These are phyloP conservation scores for Pseudochirops cupreus DNA, from an alignment of 2,797 vertebrate species.

Conservation along the genomic window DNA sequence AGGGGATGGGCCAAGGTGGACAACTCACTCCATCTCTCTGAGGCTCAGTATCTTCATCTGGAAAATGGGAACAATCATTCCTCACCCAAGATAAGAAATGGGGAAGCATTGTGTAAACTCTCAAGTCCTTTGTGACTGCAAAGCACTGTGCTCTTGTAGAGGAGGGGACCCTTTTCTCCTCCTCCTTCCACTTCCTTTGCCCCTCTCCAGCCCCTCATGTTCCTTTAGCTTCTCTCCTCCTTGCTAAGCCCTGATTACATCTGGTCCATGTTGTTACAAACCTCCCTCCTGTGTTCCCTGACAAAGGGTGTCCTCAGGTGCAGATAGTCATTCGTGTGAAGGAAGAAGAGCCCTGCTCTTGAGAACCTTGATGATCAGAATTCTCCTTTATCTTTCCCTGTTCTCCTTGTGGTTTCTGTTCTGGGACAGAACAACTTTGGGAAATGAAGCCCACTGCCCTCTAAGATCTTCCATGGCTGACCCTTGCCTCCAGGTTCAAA, in stretches of 20 bases:
- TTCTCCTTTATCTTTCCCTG: constrained; percentile 19
- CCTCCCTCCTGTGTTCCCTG: too few relatives aligned
- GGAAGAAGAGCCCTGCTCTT: constrained; percentile 39
- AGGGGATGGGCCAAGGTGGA: too few relatives aligned
- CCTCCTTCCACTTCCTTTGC: constrained; percentile 24
- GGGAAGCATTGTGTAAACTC: too few relatives aligned
- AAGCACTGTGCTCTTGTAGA: too few relatives aligned
- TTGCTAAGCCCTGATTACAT: constrained; percentile 47
- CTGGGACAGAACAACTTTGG: constrained; percentile 2
- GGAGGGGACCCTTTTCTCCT: too few relatives aligned
- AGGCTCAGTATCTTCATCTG: too few relatives aligned
- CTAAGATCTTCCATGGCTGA: background rate
- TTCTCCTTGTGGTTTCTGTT: constrained; percentile 39
- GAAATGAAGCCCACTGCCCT: background rate
- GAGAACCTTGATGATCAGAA: constrained; percentile 43
- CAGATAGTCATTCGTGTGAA: constrained; percentile 13
- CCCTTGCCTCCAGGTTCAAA: background rate
- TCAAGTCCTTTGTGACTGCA: too few relatives aligned
- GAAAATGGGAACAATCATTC: too few relatives aligned
- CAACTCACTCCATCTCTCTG: too few relatives aligned
- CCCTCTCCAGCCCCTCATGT: too few relatives aligned
- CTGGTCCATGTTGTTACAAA: constrained; percentile 26
- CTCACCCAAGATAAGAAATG: too few relatives aligned
- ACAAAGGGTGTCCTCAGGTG: too few relatives aligned
- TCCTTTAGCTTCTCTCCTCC: constrained; percentile 30